These are phyloP conservation scores for Dynastes maya DNA, from an alignment of 2,888 invertebrate species.

Conservation along the genomic window DNA sequence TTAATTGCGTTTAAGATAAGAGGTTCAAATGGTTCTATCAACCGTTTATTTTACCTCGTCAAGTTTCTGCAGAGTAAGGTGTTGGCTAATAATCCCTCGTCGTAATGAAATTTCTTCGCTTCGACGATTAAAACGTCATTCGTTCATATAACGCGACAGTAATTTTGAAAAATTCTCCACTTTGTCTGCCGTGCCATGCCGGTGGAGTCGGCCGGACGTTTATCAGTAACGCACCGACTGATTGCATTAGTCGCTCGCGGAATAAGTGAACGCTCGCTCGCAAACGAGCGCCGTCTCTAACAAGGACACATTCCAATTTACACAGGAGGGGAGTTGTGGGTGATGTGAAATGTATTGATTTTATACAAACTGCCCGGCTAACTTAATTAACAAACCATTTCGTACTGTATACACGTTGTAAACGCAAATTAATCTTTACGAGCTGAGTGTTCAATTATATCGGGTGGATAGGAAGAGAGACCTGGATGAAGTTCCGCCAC, in stretches of 20 bases:
- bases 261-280: constrained; percentile 28
- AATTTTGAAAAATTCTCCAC: constrained; percentile 26
- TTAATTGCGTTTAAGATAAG: too few relatives aligned
- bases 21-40: too few relatives aligned
- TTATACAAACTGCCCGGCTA: constrained; percentile 48
- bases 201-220: not conserved
- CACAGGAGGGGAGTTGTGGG: constrained; percentile 2
- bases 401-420: constrained; percentile 44
- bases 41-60: too few relatives aligned
- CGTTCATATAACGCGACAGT: not conserved
- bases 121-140: constrained; percentile 14
- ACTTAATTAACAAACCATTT: constrained; percentile 49
- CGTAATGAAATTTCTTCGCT: constrained; percentile 15
- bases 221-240: constrained; percentile 32
- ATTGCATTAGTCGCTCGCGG: constrained; percentile 33
- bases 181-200: not conserved
- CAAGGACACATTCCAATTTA: constrained; percentile 48
- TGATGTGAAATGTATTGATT: constrained; percentile 49
- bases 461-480: constrained; percentile 21
- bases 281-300: constrained; percentile 1
- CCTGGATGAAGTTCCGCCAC: constrained; percentile 8
- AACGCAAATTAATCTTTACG: constrained; percentile 50
- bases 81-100: constrained; percentile 3
- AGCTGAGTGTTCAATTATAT: constrained; percentile 44
- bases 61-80: not conserved